Conservation (phyloP, 2,797 vertebrate species). For the Kryptolebias ocellatus region DNA sequence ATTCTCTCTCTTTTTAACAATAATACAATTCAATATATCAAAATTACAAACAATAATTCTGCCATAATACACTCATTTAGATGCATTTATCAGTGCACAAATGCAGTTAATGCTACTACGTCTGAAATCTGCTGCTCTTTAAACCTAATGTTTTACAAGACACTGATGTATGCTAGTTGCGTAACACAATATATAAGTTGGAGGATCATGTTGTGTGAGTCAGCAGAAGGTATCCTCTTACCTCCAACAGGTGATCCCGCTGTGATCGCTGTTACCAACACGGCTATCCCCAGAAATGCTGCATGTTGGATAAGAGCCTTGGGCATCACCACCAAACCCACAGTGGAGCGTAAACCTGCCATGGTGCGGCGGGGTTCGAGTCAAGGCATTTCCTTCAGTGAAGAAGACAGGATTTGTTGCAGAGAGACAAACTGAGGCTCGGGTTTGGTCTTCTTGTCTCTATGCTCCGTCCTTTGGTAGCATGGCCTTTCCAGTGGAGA, state of each 20-base stretch:
- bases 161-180: slow-evolving; percentile 18
- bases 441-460: slow-evolving; percentile 32
- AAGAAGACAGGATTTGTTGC: slow-evolving; percentile 38
- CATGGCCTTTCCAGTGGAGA: slow-evolving; percentile 22
- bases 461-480: slow-evolving; percentile 35
- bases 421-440: slow-evolving; percentile 1
- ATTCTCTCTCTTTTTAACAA: not conserved
- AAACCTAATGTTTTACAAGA: slow-evolving; percentile 2
- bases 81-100: not conserved
- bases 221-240: slow-evolving; percentile 69
- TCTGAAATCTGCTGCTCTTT: not conserved
- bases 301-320: slow-evolving; percentile 47
- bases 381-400: slow-evolving; percentile 78
- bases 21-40: not conserved
- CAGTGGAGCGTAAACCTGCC: slow-evolving; percentile 71
- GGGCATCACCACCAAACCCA: slow-evolving; percentile 64
- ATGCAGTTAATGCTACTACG: not conserved
- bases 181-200: slow-evolving; percentile 35
- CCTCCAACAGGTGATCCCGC: slow-evolving; percentile 76
- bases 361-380: slow-evolving; percentile 57
- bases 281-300: slow-evolving; percentile 64
- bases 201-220: slow-evolving; percentile 32
- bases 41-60: not conserved
- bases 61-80: too few species aligned
- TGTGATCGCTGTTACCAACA: slow-evolving; percentile 71